A percentile compares a stretch with the other conserved stretches of the same genome.
phyloP scores from a whole-genome alignment of 2,888 invertebrate genomes.

The Lottia gigantea region DNA sequence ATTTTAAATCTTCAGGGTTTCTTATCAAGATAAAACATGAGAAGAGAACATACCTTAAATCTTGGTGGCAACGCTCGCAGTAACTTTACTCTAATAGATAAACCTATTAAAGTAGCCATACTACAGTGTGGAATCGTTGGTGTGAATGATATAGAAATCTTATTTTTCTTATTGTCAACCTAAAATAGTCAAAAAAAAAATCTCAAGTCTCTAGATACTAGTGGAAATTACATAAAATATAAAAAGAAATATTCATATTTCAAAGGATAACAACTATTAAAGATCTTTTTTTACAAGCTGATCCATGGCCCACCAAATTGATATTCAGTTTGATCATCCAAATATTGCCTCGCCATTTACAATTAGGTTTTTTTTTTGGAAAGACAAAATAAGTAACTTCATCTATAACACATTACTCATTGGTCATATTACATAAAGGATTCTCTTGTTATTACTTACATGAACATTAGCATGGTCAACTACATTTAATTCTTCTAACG shows the following conservation, averaged over 20 bases:
- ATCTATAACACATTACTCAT: too few relatives aligned
- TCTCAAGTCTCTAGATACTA: too few relatives aligned
- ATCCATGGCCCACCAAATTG: too few relatives aligned
- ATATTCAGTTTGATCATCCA: too few relatives aligned
- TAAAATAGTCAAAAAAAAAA: constrained; percentile 50
- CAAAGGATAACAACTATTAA: too few relatives aligned
- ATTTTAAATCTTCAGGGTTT: background rate
- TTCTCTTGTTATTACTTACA: constrained; percentile 40
- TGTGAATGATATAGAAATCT: constrained; percentile 85
- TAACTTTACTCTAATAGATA: constrained; percentile 92
- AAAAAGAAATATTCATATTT: too few relatives aligned
- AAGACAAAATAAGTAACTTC: too few relatives aligned
- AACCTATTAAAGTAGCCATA: constrained; percentile 94
- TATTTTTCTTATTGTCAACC: constrained; percentile 80
- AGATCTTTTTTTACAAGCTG: too few relatives aligned
- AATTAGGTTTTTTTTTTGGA: too few relatives aligned
- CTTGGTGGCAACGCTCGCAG: constrained; percentile 74
- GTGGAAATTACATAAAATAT: too few relatives aligned
- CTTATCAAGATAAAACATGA: background rate
- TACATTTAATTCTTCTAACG: constrained; percentile 93
- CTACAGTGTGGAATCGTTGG: constrained; percentile 99
- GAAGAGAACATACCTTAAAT: constrained; percentile 58
- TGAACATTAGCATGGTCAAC: constrained; percentile 84
- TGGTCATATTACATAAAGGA: too few relatives aligned
- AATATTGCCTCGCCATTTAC: too few relatives aligned